A percentile compares a stretch with the other conserved stretches of the same genome.
phyloP scores from a whole-genome alignment of 2,113 vertebrate genomes.

The Zosterops lateralis region DNA sequence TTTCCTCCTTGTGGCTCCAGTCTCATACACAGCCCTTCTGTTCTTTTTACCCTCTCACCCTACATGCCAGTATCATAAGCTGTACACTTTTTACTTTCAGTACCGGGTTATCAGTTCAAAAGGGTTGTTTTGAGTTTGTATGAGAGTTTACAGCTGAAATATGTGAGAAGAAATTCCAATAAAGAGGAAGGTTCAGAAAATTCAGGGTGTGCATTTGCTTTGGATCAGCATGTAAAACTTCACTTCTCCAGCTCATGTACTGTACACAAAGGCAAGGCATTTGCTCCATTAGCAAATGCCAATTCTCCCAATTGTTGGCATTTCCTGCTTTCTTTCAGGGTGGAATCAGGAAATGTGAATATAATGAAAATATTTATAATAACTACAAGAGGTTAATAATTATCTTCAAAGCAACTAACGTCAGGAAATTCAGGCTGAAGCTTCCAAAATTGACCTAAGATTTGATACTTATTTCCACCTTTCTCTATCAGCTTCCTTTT shows the following conservation, averaged over 20 bases:
- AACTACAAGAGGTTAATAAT: not conserved
- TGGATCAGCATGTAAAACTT: not conserved
- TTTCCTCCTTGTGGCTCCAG: not conserved
- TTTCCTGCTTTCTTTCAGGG: not conserved
- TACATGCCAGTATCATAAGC: not conserved
- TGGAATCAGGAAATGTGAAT: not conserved
- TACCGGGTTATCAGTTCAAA: not conserved
- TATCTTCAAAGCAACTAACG: not conserved
- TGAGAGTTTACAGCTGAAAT: not conserved
- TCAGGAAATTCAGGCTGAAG: not conserved
- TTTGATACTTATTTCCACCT: not conserved
- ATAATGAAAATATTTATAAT: not conserved
- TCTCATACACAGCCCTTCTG: not conserved
- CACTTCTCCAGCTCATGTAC: not conserved
- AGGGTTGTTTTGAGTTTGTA: not conserved
- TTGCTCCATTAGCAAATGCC: not conserved
- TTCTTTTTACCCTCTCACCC: not conserved
- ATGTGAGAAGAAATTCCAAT: not conserved
- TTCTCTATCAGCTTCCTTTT: not conserved
- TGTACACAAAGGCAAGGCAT: fast-evolving
- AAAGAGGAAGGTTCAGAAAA: not conserved
- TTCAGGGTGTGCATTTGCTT: not conserved
- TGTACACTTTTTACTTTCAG: not conserved
- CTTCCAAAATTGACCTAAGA: not conserved
- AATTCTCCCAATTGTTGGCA: not conserved